phyloP scores from a whole-genome alignment of 2,888 invertebrate species.

The Cyrtodaria siliqua region DNA sequence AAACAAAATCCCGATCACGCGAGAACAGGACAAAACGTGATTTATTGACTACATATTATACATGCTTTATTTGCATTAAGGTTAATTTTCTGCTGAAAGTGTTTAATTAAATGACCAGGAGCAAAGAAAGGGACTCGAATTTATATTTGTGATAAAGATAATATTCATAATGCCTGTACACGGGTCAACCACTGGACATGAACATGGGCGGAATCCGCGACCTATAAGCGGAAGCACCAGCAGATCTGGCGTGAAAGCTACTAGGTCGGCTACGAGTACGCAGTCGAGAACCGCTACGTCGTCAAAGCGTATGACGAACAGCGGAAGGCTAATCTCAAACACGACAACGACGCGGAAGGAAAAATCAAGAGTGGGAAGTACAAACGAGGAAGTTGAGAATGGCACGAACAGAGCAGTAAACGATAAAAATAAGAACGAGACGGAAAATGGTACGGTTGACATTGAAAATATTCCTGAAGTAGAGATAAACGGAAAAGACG shows the following conservation, averaged over 20 bases:
- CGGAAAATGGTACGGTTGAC: neutral
- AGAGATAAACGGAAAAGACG: neutral
- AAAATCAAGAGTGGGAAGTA: constrained; percentile 4
- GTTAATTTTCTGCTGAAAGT: too few relatives aligned
- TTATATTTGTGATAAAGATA: too few relatives aligned
- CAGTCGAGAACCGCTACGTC: neutral
- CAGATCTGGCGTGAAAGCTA: neutral
- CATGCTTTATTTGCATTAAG: too few relatives aligned
- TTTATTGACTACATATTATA: too few relatives aligned
- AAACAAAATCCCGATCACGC: too few relatives aligned
- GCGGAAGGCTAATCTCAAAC: neutral
- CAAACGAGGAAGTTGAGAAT: neutral
- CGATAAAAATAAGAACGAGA: constrained; percentile 10
- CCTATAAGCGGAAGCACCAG: neutral
- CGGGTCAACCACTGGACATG: too few relatives aligned
- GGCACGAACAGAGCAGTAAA: neutral
- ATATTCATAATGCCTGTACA: too few relatives aligned
- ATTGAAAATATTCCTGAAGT: neutral
- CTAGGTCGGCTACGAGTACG: neutral
- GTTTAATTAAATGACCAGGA: too few relatives aligned
- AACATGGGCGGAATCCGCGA: neutral
- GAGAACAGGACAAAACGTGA: too few relatives aligned
- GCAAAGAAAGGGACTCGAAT: too few relatives aligned
- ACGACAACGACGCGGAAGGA: neutral
- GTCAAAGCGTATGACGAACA: neutral